phyloP scores from a whole-genome alignment of 2,888 invertebrate species.

The Chrysina gloriosa region DNA sequence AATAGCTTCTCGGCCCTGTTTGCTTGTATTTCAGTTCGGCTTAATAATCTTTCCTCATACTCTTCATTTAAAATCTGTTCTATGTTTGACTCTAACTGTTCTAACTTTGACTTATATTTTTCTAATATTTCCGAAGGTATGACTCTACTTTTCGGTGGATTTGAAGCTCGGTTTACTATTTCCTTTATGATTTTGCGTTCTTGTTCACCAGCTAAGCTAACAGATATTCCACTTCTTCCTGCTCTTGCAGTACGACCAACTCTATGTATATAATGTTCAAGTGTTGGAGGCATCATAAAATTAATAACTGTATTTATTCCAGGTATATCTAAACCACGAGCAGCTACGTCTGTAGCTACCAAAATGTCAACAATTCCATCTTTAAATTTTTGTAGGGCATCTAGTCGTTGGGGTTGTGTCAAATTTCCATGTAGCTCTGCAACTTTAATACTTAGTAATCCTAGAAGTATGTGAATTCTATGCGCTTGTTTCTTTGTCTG shows the following conservation, averaged over 20 bases:
- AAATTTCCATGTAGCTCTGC: constrained; percentile 94
- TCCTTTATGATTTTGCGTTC: constrained; percentile 93
- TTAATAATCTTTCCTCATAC: constrained; percentile 82
- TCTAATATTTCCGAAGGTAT: constrained; percentile 90
- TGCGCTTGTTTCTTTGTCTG: constrained; percentile 97
- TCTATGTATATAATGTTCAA: constrained; percentile 97
- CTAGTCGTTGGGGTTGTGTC: constrained; percentile 94
- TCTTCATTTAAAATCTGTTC: constrained; percentile 86
- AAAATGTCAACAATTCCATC: constrained; percentile 83
- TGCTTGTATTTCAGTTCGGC: constrained; percentile 86
- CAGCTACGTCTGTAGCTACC: constrained; percentile 97
- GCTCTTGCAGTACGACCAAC: constrained; percentile 97
- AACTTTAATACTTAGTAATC: constrained; percentile 88
- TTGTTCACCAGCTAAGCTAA: constrained; percentile 93
- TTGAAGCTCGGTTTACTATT: constrained; percentile 86
- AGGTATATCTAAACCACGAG: constrained; percentile 90
- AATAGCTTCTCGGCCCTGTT: constrained; percentile 77
- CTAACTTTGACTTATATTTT: constrained; percentile 83
- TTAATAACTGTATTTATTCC: constrained; percentile 97
- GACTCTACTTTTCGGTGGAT: constrained; percentile 87
- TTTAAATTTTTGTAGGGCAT: constrained; percentile 88
- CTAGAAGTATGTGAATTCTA: constrained; percentile 90
- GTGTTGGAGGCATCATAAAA: constrained; percentile 92
- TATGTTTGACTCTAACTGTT: constrained; percentile 82
- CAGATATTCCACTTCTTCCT: constrained; percentile 91